Evolutionary conservation across 2,113 vertebrate species (phyloP).

Genomic region (Gambusia holbrooki): DNA sequence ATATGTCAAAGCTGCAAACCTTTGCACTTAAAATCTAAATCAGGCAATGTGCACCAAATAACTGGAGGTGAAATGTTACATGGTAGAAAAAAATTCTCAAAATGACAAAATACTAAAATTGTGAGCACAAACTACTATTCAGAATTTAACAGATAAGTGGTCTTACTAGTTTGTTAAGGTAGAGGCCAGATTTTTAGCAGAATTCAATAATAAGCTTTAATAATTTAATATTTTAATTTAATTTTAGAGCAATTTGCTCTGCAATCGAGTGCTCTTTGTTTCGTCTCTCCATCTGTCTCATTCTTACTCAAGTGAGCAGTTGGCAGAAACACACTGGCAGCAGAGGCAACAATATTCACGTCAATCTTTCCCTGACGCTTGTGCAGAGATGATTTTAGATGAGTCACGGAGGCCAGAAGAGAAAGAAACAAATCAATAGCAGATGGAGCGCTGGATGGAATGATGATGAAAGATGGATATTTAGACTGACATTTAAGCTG

Average conservation of each 20-base stretch:
- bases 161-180: not conserved
- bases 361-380: conserved; percentile 48
- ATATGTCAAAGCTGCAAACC: too few relatives aligned
- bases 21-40: not conserved
- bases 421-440: conserved; percentile 62
- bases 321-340: conserved; percentile 44
- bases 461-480: conserved; percentile 38
- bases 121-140: not conserved
- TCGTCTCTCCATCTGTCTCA: conserved; percentile 17
- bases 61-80: not conserved
- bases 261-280: conserved; percentile 18
- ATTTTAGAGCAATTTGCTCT: conserved; percentile 5
- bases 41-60: not conserved
- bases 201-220: not conserved
- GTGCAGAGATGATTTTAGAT: conserved; percentile 40
- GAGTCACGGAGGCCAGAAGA: conserved; percentile 46
- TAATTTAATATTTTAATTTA: not conserved
- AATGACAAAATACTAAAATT: conserved; percentile 14
- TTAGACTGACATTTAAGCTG: conserved; percentile 61
- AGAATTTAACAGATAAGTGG: not conserved
- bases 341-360: conserved; percentile 43
- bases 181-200: rapidly evolving
- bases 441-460: conserved; percentile 30
- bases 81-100: conserved; percentile 20
- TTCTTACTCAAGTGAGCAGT: conserved; percentile 44